Conservation (phyloP, 2,797 vertebrate species). For the Megaceryle alcyon region DNA sequence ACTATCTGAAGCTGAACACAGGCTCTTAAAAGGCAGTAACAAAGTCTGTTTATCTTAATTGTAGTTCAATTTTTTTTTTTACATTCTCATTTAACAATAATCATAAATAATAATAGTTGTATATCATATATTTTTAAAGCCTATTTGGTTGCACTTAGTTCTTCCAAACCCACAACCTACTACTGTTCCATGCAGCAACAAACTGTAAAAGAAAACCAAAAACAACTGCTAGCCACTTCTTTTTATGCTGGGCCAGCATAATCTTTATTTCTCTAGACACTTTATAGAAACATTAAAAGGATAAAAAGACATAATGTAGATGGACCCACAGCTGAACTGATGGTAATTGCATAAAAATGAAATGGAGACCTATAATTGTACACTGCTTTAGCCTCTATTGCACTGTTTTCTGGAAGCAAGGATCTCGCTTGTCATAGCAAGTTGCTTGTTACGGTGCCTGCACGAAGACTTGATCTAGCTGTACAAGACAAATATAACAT, state of each 20-base stretch:
- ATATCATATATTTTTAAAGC: conserved; percentile 56
- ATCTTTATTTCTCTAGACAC: conserved; percentile 79
- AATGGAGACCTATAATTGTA: conserved; percentile 77
- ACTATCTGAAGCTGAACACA: not conserved
- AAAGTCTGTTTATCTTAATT: conserved; percentile 26
- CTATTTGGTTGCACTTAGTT: conserved; percentile 57
- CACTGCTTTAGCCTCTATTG: conserved; percentile 60
- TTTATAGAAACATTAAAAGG: conserved; percentile 77
- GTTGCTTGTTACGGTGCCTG: conserved; percentile 67
- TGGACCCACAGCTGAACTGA: conserved; percentile 63
- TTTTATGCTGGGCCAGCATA: conserved; percentile 53
- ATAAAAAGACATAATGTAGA: conserved; percentile 69
- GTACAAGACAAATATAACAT: conserved; percentile 72
- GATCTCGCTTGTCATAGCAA: conserved; percentile 64
- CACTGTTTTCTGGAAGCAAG: conserved; percentile 74
- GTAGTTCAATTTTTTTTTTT: conserved; percentile 37
- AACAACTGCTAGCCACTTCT: conserved; percentile 15
- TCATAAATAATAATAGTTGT: conserved; percentile 51
- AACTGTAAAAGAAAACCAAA: not conserved
- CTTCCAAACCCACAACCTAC: conserved; percentile 49
- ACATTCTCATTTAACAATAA: conserved; percentile 53
- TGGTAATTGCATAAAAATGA: conserved; percentile 78
- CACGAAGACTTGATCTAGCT: conserved; percentile 62
- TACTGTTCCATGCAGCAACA: conserved; percentile 47
- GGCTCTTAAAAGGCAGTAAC: not conserved